These are phyloP conservation scores for Carlito syrichta DNA, from an alignment of 2,113 vertebrate genomes.

Conservation along the genomic window DNA sequence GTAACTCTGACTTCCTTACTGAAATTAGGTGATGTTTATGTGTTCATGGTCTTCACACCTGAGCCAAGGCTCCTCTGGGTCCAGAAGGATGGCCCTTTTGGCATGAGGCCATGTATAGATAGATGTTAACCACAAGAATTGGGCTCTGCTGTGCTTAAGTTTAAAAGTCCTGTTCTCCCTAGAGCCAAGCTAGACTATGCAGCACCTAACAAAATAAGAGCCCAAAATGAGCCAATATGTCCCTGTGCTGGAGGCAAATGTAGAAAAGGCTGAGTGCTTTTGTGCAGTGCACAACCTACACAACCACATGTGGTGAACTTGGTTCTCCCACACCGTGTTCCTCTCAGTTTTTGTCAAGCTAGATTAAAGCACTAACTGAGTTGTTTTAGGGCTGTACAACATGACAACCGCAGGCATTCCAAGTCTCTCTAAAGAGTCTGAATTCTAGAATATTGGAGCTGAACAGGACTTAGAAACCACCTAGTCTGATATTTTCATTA, in stretches of 20 bases:
- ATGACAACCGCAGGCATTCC: too few relatives aligned
- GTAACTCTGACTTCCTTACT: background rate
- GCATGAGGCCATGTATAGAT: background rate
- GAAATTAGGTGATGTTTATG: background rate
- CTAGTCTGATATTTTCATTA: background rate
- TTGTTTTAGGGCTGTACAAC: background rate
- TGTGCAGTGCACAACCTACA: background rate
- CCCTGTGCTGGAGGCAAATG: background rate
- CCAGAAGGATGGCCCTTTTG: background rate
- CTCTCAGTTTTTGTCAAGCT: background rate
- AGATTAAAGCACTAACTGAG: background rate
- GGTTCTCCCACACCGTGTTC: background rate
- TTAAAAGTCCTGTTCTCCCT: background rate
- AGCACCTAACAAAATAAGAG: background rate
- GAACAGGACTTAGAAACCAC: background rate
- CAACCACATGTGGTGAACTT: fast-evolving
- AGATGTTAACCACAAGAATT: background rate
- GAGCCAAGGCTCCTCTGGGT: background rate
- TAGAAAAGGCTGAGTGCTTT: background rate
- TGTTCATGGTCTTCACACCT: background rate
- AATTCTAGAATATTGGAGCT: background rate
- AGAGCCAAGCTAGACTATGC: background rate
- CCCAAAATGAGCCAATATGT: background rate
- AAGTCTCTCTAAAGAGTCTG: background rate
- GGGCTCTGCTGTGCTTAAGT: background rate